Evolutionary conservation across 2,113 vertebrate species (phyloP).

Genomic region (Rhinichthys klamathensis): DNA sequence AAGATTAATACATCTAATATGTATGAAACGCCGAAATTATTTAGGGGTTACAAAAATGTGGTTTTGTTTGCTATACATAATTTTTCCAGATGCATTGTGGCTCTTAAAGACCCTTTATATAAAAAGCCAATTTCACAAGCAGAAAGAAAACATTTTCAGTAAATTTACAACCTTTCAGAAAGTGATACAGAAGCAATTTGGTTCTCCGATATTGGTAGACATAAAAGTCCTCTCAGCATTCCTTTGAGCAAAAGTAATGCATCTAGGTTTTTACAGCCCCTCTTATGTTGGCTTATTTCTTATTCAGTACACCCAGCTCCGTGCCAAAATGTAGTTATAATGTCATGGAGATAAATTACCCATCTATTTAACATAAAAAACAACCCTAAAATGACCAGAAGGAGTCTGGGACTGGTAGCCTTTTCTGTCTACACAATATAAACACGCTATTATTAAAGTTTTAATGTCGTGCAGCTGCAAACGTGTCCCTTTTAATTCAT

Average conservation of each 20-base stretch:
- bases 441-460: not conserved
- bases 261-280: conserved; percentile 71
- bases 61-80: not conserved
- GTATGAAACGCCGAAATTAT: not conserved
- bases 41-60: not conserved
- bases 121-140: conserved; percentile 63
- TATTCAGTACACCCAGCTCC: conserved; percentile 68
- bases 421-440: conserved; percentile 51
- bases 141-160: conserved; percentile 69
- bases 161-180: conserved; percentile 76
- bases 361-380: conserved; percentile 70
- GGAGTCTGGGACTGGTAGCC: conserved; percentile 48
- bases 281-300: conserved; percentile 64
- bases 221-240: conserved; percentile 70
- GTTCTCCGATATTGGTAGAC: conserved; percentile 75
- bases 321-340: conserved; percentile 67
- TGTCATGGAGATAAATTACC: conserved; percentile 73
- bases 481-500: not conserved
- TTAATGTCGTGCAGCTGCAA: not conserved
- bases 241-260: conserved; percentile 72
- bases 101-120: conserved; percentile 58
- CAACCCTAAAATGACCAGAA: conserved; percentile 67
- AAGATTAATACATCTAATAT: not conserved
- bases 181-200: conserved; percentile 79
- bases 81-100: not conserved